Conservation (phyloP, 2,113 vertebrate species). For the Oxyura jamaicensis region DNA sequence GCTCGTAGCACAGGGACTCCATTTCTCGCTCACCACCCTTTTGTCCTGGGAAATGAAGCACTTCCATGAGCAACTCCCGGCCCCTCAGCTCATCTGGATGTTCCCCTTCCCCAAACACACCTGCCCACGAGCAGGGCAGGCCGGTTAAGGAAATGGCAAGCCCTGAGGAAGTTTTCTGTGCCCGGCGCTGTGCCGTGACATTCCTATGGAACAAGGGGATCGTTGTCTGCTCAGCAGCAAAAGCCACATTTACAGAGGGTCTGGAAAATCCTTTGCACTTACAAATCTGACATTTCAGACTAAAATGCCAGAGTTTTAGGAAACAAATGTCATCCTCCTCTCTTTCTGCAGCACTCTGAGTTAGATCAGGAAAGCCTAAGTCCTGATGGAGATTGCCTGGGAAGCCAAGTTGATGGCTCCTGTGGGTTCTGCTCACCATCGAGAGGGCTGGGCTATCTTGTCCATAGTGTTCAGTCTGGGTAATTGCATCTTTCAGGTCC, state of each 20-base stretch:
- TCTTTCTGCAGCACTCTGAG: constrained; percentile 28
- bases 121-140: background rate
- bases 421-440: constrained; percentile 61
- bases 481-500: constrained; percentile 75
- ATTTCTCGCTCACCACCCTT: constrained; percentile 88
- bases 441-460: constrained; percentile 67
- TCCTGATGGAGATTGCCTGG: constrained; percentile 33
- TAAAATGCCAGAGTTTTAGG: constrained; percentile 55
- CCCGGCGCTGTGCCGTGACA: background rate
- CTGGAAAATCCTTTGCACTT: constrained; percentile 52
- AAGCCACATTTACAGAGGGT: constrained; percentile 14
- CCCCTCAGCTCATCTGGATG: background rate
- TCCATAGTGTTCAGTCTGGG: constrained; percentile 73
- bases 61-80: background rate
- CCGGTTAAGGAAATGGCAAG: background rate
- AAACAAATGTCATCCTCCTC: constrained; percentile 26
- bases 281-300: constrained; percentile 69
- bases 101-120: constrained; percentile 40
- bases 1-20: constrained; percentile 60
- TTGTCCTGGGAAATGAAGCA: constrained; percentile 80
- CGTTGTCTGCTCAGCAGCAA: constrained; percentile 48
- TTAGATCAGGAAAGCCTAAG: constrained; percentile 23
- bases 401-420: constrained; percentile 34
- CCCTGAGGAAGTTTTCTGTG: background rate
- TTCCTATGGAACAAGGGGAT: constrained; percentile 44